Conservation (phyloP, 2,113 vertebrate genomes). For the Ageneiosus marmoratus region DNA sequence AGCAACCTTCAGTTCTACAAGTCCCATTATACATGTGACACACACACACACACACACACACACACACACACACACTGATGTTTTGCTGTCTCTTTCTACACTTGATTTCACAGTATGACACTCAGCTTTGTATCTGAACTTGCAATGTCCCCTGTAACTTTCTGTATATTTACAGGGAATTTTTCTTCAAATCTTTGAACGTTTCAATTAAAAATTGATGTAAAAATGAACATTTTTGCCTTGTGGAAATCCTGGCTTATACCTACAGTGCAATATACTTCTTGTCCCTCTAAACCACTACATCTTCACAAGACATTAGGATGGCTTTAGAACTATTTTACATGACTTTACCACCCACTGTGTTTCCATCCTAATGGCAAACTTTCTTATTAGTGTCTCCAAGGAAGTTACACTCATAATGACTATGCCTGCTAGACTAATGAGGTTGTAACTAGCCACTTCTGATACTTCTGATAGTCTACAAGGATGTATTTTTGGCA, state of each 20-base stretch:
- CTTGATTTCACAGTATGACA: not conserved
- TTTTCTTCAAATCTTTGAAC: not conserved
- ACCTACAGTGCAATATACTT: not conserved
- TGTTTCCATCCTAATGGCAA: not conserved
- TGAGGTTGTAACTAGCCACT: not conserved
- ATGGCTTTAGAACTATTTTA: not conserved
- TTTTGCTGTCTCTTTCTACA: not conserved
- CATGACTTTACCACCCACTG: not conserved
- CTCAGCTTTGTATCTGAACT: not conserved
- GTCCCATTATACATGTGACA: conserved; percentile 7
- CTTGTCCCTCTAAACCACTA: not conserved
- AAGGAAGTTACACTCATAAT: not conserved
- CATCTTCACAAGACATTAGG: not conserved
- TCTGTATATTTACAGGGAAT: not conserved
- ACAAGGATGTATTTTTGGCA: not conserved
- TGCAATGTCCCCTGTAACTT: not conserved
- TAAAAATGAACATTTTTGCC: not conserved
- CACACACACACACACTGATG: too few species aligned
- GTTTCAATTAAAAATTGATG: not conserved
- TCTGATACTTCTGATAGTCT: not conserved
- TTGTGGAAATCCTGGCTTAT: not conserved
- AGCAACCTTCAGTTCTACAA: not conserved
- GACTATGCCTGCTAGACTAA: not conserved
- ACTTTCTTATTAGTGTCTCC: not conserved
- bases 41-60: not conserved